Conservation (phyloP, 1,140 invertebrate species). For the Plutomurus gul region DNA sequence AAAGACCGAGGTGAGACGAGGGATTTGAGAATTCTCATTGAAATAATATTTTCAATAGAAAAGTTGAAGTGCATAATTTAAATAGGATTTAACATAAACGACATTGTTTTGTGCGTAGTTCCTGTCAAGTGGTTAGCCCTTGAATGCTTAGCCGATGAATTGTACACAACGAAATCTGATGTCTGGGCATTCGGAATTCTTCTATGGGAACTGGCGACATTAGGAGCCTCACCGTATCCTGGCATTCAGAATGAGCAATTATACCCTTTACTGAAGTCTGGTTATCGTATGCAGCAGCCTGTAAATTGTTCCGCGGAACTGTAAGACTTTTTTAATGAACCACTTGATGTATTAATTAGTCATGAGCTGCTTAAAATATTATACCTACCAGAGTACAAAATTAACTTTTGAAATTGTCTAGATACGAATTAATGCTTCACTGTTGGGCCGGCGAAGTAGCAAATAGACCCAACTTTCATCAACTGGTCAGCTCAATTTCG, state of each 20-base stretch:
- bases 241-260: slow-evolving; percentile 77
- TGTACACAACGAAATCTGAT: slow-evolving; percentile 87
- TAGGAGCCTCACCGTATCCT: slow-evolving; percentile 79
- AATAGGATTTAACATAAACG: neutral
- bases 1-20: too few species aligned
- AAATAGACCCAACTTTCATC: slow-evolving; percentile 62
- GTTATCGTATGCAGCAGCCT: slow-evolving; percentile 81
- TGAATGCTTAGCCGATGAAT: slow-evolving; percentile 81
- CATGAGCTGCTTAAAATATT: neutral
- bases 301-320: slow-evolving; percentile 78
- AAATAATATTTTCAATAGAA: neutral
- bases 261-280: slow-evolving; percentile 73
- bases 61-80: neutral
- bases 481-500: slow-evolving; percentile 57
- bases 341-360: too few species aligned
- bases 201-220: slow-evolving; percentile 85
- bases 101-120: slow-evolving; percentile 59
- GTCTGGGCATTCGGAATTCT: slow-evolving; percentile 90
- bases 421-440: slow-evolving; percentile 63
- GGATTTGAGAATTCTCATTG: too few species aligned
- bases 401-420: slow-evolving; percentile 37
- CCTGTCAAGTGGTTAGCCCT: slow-evolving; percentile 89
- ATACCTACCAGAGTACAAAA: neutral
- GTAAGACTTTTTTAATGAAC: slow-evolving; percentile 62
- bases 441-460: slow-evolving; percentile 64